Evolutionary conservation across 2,113 vertebrate species (phyloP).

Genomic region (Puma concolor): DNA sequence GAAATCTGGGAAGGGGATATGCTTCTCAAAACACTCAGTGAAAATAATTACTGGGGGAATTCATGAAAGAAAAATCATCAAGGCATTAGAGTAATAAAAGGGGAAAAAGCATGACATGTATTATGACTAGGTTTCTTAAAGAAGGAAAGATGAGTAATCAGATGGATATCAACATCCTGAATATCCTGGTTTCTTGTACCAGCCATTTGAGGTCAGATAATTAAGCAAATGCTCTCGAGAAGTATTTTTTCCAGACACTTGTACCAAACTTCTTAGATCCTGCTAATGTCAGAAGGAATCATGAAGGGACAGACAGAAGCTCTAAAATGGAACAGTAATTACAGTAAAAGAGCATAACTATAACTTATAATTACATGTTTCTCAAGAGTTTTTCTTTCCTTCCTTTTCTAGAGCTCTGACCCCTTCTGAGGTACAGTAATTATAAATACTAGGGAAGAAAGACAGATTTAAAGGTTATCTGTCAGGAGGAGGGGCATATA

Average conservation of each 20-base stretch:
- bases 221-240: slow-evolving; percentile 34
- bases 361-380: slow-evolving; percentile 48
- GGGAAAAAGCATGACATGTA: background rate
- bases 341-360: slow-evolving; percentile 33
- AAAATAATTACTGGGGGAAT: background rate
- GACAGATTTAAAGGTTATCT: slow-evolving; percentile 79
- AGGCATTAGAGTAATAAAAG: background rate
- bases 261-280: slow-evolving; percentile 33
- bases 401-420: slow-evolving; percentile 56
- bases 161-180: background rate
- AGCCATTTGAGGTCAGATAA: background rate
- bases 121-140: background rate
- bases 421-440: slow-evolving; percentile 6
- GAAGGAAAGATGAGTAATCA: background rate
- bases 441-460: slow-evolving; percentile 70
- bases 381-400: slow-evolving; percentile 48
- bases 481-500: slow-evolving; percentile 5
- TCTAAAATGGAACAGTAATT: slow-evolving; percentile 64
- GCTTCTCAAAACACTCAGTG: background rate
- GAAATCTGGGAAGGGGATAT: background rate
- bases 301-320: slow-evolving; percentile 25
- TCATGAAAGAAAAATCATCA: background rate
- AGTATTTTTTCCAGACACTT: slow-evolving; percentile 32
- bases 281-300: slow-evolving; percentile 48
- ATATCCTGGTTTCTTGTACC: background rate